phyloP scores from a whole-genome alignment of 2,113 vertebrate species.

The Sander lucioperca region DNA sequence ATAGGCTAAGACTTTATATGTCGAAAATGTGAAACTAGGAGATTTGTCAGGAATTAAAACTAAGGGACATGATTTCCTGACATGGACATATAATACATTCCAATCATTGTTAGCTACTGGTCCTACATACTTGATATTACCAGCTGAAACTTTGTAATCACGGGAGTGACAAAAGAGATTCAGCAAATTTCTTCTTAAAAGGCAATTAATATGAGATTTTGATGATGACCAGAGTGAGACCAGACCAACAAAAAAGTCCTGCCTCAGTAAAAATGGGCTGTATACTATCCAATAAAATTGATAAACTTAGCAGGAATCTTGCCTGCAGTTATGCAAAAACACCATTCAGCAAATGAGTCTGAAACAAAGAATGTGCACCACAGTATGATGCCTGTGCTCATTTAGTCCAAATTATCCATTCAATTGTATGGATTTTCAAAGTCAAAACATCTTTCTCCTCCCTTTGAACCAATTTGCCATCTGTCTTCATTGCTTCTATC shows the following conservation, averaged over 20 bases:
- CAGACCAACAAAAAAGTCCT: neutral
- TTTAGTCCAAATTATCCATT: conserved; percentile 8
- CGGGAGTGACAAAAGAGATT: neutral
- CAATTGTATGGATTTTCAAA: conserved; percentile 33
- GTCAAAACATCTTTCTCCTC: conserved; percentile 34
- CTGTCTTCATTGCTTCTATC: conserved; percentile 48
- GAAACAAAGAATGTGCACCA: conserved; percentile 17
- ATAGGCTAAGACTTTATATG: neutral
- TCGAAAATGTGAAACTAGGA: neutral
- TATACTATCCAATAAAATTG: neutral
- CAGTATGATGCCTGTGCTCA: conserved; percentile 36
- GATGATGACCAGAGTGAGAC: neutral
- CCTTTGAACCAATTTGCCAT: conserved; percentile 47
- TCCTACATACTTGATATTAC: neutral
- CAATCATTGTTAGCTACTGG: neutral
- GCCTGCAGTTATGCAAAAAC: conserved; percentile 14
- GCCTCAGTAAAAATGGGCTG: neutral
- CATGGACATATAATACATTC: neutral
- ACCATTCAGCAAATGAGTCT: conserved; percentile 28
- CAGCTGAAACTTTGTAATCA: neutral
- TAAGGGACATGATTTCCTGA: neutral
- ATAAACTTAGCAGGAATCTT: neutral
- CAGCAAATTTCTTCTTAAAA: neutral
- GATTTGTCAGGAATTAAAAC: neutral
- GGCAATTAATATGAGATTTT: neutral